A percentile compares a stretch with the other conserved stretches of the same genome.
phyloP scores from a whole-genome alignment of 2,888 invertebrate genomes.

The Aphidoletes aphidimyza region DNA sequence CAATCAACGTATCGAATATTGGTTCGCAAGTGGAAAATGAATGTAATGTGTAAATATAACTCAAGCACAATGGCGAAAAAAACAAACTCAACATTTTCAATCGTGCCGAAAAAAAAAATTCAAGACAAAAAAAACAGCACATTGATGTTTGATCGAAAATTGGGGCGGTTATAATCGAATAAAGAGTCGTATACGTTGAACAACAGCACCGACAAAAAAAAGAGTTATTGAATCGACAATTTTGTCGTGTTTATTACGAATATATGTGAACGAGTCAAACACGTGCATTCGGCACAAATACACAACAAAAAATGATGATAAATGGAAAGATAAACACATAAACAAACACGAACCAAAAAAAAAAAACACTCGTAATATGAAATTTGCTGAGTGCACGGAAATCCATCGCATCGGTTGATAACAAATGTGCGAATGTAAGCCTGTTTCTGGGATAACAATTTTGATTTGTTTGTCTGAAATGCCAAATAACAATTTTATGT shows the following conservation, averaged over 20 bases:
- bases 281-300: not conserved
- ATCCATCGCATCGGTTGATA: not conserved
- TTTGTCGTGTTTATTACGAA: slow-evolving; percentile 4
- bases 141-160: slow-evolving; percentile 13
- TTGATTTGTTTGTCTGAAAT: not conserved
- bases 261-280: not conserved
- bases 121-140: not conserved
- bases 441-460: not conserved
- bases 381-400: not conserved
- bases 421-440: not conserved
- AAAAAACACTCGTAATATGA: not conserved
- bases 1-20: slow-evolving; percentile 5
- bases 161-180: slow-evolving; percentile 18
- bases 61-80: not conserved
- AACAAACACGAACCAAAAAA: not conserved
- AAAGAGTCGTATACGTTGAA: not conserved
- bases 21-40: slow-evolving; percentile 15
- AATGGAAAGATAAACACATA: not conserved
- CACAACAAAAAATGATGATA: not conserved
- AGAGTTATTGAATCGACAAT: slow-evolving; percentile 37
- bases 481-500: not conserved
- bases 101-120: not conserved
- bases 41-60: not conserved
- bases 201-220: not conserved
- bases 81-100: not conserved